Conservation (phyloP, 64 coral and sea anemone species). For the Porites lutea region DNA sequence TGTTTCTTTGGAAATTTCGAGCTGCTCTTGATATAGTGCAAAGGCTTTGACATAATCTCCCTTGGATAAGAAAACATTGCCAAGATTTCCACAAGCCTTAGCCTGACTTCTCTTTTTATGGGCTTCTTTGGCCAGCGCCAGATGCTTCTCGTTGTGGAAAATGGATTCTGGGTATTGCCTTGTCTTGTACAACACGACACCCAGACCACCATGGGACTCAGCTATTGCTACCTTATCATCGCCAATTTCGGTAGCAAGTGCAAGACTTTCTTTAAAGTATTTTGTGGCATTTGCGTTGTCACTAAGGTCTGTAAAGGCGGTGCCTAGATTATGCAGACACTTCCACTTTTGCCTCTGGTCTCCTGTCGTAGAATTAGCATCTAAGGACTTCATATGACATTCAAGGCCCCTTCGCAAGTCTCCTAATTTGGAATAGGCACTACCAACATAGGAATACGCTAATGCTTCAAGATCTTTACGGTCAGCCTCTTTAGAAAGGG, state of each 20-base stretch:
- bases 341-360: conserved; percentile 43
- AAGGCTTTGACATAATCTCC: not conserved
- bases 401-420: conserved; percentile 25
- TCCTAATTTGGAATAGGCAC: conserved; percentile 41
- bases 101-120: not conserved
- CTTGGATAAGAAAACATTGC: not conserved
- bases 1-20: not conserved
- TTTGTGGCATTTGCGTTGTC: not conserved
- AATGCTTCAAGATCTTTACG: conserved; percentile 36
- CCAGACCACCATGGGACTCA: conserved; percentile 9
- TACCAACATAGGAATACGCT: conserved; percentile 27
- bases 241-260: not conserved
- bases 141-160: not conserved
- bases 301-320: not conserved
- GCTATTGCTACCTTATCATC: not conserved
- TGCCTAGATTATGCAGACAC: conserved; percentile 2
- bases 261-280: conserved; percentile 5
- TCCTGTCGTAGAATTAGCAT: conserved; percentile 26
- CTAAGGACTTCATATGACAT: conserved; percentile 19
- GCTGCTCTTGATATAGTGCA: not conserved
- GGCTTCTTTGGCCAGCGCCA: not conserved
- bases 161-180: conserved; percentile 5
- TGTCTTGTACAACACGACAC: not conserved
- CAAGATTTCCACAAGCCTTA: not conserved
- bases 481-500: conserved; percentile 15